A percentile compares a stretch with the other conserved stretches of the same genome.
Conservation (phyloP, 1,140 invertebrate genomes). For the Oryctes rhinoceros region DNA sequence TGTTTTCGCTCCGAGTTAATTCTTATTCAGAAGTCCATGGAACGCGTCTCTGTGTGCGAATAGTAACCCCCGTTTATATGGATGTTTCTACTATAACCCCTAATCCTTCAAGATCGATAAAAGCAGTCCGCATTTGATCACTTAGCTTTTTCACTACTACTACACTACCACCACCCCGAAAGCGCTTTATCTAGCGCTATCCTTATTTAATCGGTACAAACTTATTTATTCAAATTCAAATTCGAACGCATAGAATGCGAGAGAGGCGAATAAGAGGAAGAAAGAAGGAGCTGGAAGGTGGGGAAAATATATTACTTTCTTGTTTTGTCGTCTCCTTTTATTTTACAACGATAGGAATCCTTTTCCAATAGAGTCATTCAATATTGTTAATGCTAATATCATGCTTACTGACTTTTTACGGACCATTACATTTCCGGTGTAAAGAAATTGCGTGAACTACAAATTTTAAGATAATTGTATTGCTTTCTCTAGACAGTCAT, state of each 20-base stretch:
- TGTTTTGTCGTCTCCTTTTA: neutral
- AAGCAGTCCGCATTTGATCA: neutral
- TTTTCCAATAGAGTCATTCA: slow-evolving; percentile 11
- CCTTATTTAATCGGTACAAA: slow-evolving; percentile 17
- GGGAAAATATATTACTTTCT: neutral
- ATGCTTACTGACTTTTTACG: slow-evolving; percentile 10
- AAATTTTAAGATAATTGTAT: slow-evolving; percentile 32
- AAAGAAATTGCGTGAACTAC: slow-evolving; percentile 1
- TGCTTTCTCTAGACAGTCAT: neutral
- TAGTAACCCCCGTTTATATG: neutral
- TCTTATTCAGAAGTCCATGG: neutral
- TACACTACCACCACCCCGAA: neutral
- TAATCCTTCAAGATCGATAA: slow-evolving; percentile 15
- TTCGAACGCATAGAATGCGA: neutral
- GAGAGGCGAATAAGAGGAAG: neutral
- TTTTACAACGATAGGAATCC: neutral
- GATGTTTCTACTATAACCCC: slow-evolving; percentile 5
- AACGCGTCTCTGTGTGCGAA: slow-evolving; percentile 5
- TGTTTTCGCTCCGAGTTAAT: neutral
- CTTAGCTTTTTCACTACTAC: slow-evolving; percentile 10
- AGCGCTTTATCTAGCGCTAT: neutral
- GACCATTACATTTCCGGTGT: slow-evolving; percentile 12
- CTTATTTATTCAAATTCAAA: slow-evolving; percentile 7
- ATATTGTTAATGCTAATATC: slow-evolving; percentile 32
- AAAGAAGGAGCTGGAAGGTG: neutral